phyloP scores from a whole-genome alignment of 2,888 invertebrate species.

The Lycia hirtaria region DNA sequence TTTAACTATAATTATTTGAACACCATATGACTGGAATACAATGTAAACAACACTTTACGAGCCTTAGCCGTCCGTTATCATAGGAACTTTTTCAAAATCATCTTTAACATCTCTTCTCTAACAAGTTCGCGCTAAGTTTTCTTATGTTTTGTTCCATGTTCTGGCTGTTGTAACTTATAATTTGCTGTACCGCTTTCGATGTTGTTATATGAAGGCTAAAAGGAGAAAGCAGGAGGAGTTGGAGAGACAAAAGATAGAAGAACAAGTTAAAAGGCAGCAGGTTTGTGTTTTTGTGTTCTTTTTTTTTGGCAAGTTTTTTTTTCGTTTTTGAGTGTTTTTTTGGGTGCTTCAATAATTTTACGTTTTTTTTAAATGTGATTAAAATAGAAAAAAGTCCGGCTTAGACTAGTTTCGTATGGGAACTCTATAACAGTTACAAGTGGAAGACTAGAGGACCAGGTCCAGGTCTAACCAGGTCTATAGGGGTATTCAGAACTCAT shows the following conservation, averaged over 20 bases:
- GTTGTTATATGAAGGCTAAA: conserved; percentile 89
- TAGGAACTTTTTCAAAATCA: not conserved
- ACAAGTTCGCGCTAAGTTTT: conserved; percentile 21
- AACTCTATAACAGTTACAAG: too few species aligned
- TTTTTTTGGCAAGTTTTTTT: not conserved
- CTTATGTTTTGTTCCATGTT: conserved; percentile 78
- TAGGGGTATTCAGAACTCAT: too few species aligned
- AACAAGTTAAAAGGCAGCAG: conserved; percentile 94
- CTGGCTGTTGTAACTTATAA: conserved; percentile 70
- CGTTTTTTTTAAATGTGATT: too few species aligned
- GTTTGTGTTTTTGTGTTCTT: conserved; percentile 77
- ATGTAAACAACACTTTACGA: too few species aligned
- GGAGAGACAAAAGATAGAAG: conserved; percentile 93
- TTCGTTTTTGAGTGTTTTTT: not conserved
- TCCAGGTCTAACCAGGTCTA: too few species aligned
- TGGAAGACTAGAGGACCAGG: too few species aligned
- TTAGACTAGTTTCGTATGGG: too few species aligned
- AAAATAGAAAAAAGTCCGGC: too few species aligned
- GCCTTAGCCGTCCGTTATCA: not conserved
- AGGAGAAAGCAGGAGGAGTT: conserved; percentile 94
- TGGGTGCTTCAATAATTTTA: not conserved
- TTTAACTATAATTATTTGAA: too few species aligned
- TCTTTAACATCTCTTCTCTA: too few species aligned
- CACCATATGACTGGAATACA: too few species aligned
- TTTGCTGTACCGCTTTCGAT: conserved; percentile 84